A percentile compares a stretch with the other conserved stretches of the same genome.
Evolutionary conservation across 2,888 invertebrate genomes (phyloP).

Genomic region (Acanthacorydalis orientalis): DNA sequence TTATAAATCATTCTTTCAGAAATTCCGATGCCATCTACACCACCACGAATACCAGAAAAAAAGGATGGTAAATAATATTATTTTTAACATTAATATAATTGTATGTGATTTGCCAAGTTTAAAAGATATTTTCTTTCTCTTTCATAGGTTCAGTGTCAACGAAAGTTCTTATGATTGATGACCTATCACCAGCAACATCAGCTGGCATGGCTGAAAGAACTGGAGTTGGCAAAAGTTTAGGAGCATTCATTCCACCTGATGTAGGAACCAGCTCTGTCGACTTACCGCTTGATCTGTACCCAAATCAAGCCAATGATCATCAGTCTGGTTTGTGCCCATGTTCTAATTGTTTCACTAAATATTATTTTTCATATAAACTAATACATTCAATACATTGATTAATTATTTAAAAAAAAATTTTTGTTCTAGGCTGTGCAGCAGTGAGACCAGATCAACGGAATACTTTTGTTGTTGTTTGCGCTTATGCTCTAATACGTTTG

Average conservation of each 20-base stretch:
- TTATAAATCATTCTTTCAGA: constrained; percentile 44
- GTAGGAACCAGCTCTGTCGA: constrained; percentile 3
- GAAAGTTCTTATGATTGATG: constrained; percentile 1
- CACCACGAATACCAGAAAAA: constrained; percentile 68
- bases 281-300: constrained; percentile 2
- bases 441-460: too few relatives aligned
- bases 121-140: too few relatives aligned
- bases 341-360: too few relatives aligned
- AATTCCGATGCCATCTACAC: constrained; percentile 75
- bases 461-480: too few relatives aligned
- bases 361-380: too few relatives aligned
- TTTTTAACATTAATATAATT: neutral
- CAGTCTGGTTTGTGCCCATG: neutral
- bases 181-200: neutral
- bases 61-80: constrained; percentile 47
- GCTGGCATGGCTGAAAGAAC: neutral
- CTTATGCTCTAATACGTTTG: too few relatives aligned
- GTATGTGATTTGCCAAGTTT: too few relatives aligned
- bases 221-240: neutral
- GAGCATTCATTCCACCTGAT: neutral
- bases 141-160: neutral
- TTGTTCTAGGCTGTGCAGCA: too few relatives aligned
- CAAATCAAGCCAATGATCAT: constrained; percentile 1
- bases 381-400: too few relatives aligned
- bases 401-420: too few relatives aligned